These are phyloP conservation scores for Cantharis flavilabris DNA, from an alignment of 2,888 invertebrate species.

Conservation along the genomic window DNA sequence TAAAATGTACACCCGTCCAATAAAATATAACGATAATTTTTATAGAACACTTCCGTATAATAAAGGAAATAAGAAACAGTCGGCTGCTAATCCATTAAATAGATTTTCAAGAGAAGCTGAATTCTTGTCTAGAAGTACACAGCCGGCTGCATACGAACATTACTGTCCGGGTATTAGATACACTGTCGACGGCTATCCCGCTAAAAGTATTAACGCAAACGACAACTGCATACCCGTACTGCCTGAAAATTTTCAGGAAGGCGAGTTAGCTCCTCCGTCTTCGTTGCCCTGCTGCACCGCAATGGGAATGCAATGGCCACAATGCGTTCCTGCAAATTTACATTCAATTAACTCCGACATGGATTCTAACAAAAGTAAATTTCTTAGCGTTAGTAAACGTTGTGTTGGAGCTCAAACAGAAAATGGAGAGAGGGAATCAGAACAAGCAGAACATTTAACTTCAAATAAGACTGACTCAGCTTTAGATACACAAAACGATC, in stretches of 20 bases:
- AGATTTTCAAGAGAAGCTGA: conserved; percentile 70
- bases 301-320: conserved; percentile 57
- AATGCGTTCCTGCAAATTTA: conserved; percentile 56
- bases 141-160: conserved; percentile 59
- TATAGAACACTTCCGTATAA: conserved; percentile 82
- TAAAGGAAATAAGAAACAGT: conserved; percentile 58
- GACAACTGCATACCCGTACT: conserved; percentile 47
- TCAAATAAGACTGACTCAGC: conserved; percentile 25
- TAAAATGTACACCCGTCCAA: conserved; percentile 68
- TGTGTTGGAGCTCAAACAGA: conserved; percentile 65
- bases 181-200: conserved; percentile 80
- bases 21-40: conserved; percentile 54
- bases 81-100: conserved; percentile 60
- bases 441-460: conserved; percentile 30
- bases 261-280: conserved; percentile 62
- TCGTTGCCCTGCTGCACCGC: conserved; percentile 51
- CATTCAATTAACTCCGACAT: conserved; percentile 42
- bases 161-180: conserved; percentile 68
- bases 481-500: conserved; percentile 29
- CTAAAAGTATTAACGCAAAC: conserved; percentile 29
- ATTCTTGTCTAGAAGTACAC: conserved; percentile 60
- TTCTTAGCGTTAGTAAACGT: conserved; percentile 57
- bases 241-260: conserved; percentile 56
- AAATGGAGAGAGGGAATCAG: conserved; percentile 25
- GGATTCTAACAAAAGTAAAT: conserved; percentile 27